Evolutionary conservation across 1,140 invertebrate species (phyloP).

Genomic region (Asbolus verrucosus): DNA sequence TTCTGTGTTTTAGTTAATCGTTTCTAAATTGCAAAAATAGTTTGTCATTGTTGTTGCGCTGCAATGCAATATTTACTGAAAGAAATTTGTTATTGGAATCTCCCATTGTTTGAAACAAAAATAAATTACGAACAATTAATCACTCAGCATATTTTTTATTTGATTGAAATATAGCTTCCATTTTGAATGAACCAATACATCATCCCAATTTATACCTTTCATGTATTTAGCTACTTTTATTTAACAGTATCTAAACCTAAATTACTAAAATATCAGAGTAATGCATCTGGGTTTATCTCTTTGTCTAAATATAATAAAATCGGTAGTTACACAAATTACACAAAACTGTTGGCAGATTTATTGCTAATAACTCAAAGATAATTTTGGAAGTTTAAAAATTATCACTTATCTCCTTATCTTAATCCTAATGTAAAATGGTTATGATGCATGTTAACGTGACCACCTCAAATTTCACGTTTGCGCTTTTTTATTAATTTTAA

Average conservation of each 20-base stretch:
- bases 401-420: constrained; percentile 33
- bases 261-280: constrained; percentile 7
- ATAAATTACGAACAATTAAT: constrained; percentile 38
- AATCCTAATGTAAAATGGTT: constrained; percentile 14
- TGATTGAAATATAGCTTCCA: constrained; percentile 28
- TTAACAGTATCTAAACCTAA: constrained; percentile 2
- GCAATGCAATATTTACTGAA: too few species aligned
- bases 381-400: constrained; percentile 21
- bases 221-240: background rate
- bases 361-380: constrained; percentile 39
- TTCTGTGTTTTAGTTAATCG: constrained; percentile 49
- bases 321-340: constrained; percentile 18
- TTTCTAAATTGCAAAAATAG: constrained; percentile 43
- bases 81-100: background rate
- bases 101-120: constrained; percentile 9
- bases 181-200: constrained; percentile 19
- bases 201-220: constrained; percentile 11
- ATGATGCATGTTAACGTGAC: too few species aligned
- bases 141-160: constrained; percentile 31
- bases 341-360: constrained; percentile 20
- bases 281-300: constrained; percentile 20
- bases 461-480: too few species aligned
- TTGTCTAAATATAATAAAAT: constrained; percentile 33
- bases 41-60: constrained; percentile 27
- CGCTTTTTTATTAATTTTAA: too few species aligned